Base-by-base conservation (phyloP, 2,113 vertebrate species). In the Atrichornis clamosus region DNA sequence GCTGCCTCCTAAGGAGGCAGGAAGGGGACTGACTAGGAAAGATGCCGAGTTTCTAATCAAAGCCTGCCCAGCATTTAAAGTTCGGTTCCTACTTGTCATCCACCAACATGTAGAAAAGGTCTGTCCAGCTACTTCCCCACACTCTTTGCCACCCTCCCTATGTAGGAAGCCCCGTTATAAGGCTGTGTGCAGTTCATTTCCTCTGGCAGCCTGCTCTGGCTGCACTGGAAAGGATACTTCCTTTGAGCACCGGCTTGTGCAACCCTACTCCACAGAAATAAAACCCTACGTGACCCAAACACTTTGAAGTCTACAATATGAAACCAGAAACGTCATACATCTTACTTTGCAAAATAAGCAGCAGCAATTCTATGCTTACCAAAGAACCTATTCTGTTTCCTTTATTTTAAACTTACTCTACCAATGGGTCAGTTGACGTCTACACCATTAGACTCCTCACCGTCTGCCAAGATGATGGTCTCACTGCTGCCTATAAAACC, bases 281-380 rank as follows among this genome's bases (percentile, higher is more conserved):
- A 93, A 95, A 55, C 17, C 52, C 90, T 90, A 44, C 0, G 0
- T 84, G 59, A 84, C 59, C 50, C 58, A 47, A 76, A 37, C 30
- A 39, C 27, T 93, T 86, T 21, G n/a, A 95, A 62, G 27, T 63
- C 33, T 47, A 37, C 46, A 69, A 27, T 3, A 20, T 13, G 41
- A 94, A 93, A 91, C 55, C 33, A 84, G 64, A 74, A 85, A 73
- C 0, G 0, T 49, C 33, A 47, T 44, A 49, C 27, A 22, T 84
- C 27, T 82, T 55, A 41, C 41, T 90, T 89, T 64, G 64, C 20
- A 84, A 83, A 93, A 81, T 37, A 86, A 90, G 37, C 63, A 74
- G 55, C 17, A 67, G 46, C 20, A 88, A 86, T 90, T 88, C 37
- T 84, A 4, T 64, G 68, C 37, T 93, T 63, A 86, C 26, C 67